Percentiles rank a stretch among this genome's conserved stretches.
These are phyloP conservation scores for Agonopterix arenella DNA, from an alignment of 2,888 invertebrate genomes.

Conservation along the genomic window DNA sequence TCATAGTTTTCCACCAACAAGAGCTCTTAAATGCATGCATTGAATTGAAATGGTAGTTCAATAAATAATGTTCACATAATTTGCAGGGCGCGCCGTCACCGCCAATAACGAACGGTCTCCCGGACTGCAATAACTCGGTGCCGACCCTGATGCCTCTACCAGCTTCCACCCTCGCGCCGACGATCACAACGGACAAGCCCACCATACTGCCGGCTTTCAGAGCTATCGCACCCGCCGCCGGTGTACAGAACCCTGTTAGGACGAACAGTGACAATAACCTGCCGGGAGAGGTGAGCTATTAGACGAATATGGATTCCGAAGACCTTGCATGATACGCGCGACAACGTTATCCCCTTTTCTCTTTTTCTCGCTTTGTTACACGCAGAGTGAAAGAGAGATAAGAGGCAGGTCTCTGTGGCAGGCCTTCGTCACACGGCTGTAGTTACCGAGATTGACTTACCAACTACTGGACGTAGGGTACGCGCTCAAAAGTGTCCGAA, in stretches of 20 bases:
- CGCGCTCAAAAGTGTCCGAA: too few relatives aligned
- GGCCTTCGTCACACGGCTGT: neutral
- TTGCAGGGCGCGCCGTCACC: constrained; percentile 24
- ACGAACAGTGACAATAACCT: constrained; percentile 15
- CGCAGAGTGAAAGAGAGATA: too few relatives aligned
- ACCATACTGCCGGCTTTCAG: constrained; percentile 1
- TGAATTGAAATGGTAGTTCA: neutral
- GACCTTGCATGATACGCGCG: too few relatives aligned
- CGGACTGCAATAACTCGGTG: constrained; percentile 22
- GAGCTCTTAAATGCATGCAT: too few relatives aligned
- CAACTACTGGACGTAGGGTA: too few relatives aligned
- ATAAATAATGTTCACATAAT: neutral
- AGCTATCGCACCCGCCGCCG: neutral
- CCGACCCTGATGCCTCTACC: constrained; percentile 4
- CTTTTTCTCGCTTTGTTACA: too few relatives aligned
- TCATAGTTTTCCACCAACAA: too few relatives aligned
- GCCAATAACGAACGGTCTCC: constrained; percentile 45
- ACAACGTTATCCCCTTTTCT: too few relatives aligned
- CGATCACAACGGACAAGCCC: constrained; percentile 1
- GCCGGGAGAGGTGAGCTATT: constrained; percentile 27
- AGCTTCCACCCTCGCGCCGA: constrained; percentile 9
- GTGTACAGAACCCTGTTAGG: constrained; percentile 2
- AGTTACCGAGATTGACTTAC: neutral
- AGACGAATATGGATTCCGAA: too few relatives aligned
- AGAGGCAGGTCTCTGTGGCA: neutral